Percentiles rank a stretch among this genome's conserved stretches.
Conservation (phyloP, 2,888 invertebrate genomes). For the Dastarcus helophoroides region DNA sequence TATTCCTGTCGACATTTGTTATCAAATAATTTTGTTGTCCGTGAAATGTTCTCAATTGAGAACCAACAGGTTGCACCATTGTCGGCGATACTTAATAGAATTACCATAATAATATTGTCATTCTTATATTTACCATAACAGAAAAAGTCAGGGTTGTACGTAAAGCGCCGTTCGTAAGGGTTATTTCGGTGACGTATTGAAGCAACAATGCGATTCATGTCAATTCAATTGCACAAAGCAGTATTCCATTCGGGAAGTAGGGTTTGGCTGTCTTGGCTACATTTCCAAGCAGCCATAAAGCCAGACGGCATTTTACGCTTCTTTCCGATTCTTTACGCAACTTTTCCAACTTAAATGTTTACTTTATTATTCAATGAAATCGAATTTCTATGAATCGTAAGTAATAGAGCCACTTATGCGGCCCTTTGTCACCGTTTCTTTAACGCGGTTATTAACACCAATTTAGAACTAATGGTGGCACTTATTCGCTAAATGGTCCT, state of each 20-base stretch:
- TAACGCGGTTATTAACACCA: no score
- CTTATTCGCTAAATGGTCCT: no score
- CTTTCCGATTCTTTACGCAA: no score
- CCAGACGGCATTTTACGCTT: no score
- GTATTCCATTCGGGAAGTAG: slow-evolving; percentile 27
- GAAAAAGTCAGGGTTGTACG: slow-evolving; percentile 25
- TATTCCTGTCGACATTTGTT: slow-evolving; percentile 33
- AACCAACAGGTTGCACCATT: slow-evolving; percentile 38
- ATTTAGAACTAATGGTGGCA: no score
- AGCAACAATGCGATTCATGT: slow-evolving; percentile 32
- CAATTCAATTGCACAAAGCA: slow-evolving; percentile 33
- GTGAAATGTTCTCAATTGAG: slow-evolving; percentile 34
- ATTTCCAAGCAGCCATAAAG: no score
- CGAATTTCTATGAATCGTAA: no score
- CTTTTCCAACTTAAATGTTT: no score
- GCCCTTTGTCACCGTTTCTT: no score
- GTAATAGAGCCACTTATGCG: no score
- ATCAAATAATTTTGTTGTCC: slow-evolving; percentile 38
- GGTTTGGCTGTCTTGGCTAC: no score
- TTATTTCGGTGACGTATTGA: slow-evolving; percentile 31
- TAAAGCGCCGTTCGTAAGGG: slow-evolving; percentile 22
- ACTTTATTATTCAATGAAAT: no score
- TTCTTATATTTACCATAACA: slow-evolving; percentile 37
- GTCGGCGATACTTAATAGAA: slow-evolving; percentile 36
- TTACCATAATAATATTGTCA: slow-evolving; percentile 40